These are phyloP conservation scores for Dinomys branickii DNA, from an alignment of 2,113 vertebrate species.

Conservation along the genomic window DNA sequence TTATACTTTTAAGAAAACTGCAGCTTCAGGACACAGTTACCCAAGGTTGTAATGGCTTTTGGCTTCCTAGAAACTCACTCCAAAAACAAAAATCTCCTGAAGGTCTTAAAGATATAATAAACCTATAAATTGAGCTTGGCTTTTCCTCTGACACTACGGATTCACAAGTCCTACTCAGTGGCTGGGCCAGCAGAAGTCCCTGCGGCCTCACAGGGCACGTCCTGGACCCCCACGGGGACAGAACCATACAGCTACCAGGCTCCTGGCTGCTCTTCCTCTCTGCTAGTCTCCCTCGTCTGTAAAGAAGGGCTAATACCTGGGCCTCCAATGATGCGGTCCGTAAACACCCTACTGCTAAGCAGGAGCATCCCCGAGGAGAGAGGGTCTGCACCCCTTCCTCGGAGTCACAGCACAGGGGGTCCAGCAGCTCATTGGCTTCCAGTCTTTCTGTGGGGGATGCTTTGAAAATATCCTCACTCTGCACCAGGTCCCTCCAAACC, in stretches of 20 bases:
- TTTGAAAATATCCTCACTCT: accelerated
- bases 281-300: not conserved
- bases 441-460: accelerated
- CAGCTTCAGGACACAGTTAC: not conserved
- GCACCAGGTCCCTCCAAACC: accelerated
- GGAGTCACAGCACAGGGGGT: accelerated
- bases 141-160: not conserved
- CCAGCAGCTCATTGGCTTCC: too few species aligned
- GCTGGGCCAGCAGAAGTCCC: not conserved
- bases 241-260: not conserved
- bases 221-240: not conserved
- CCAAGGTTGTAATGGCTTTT: not conserved
- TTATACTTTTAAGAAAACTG: not conserved
- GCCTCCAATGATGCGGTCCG: accelerated
- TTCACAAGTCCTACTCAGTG: not conserved
- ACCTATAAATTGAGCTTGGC: not conserved
- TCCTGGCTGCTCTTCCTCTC: not conserved
- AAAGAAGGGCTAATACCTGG: accelerated
- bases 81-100: not conserved
- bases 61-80: not conserved
- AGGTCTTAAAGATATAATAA: not conserved
- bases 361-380: not conserved
- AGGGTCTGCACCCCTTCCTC: not conserved
- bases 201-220: not conserved
- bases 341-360: not conserved